phyloP scores from a whole-genome alignment of 2,888 invertebrate species.

The Stenchaetothrips biformis region DNA sequence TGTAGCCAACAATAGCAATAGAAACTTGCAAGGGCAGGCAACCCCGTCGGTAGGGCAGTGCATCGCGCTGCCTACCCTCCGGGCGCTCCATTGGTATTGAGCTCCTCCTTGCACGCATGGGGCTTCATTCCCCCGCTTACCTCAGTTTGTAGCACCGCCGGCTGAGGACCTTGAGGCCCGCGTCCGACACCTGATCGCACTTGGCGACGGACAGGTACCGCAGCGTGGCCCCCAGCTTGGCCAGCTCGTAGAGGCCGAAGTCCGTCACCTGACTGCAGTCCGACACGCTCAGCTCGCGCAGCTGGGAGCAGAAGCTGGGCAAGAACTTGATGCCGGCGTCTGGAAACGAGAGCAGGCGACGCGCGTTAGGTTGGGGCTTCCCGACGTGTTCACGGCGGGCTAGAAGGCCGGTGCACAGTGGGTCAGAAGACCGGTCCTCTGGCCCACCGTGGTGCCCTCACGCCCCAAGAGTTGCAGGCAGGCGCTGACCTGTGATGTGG shows the following conservation, averaged over 20 bases:
- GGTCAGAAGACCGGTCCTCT: no score
- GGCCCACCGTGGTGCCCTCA: background rate
- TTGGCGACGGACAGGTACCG: constrained; percentile 90
- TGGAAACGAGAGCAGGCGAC: constrained; percentile 41
- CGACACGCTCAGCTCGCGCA: constrained; percentile 83
- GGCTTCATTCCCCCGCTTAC: background rate
- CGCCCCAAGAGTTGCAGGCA: background rate
- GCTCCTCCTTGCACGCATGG: background rate
- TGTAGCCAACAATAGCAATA: no score
- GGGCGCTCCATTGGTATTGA: no score
- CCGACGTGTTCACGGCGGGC: background rate
- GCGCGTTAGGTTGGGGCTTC: no score
- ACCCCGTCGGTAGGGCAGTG: no score
- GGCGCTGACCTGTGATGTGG: constrained; percentile 65
- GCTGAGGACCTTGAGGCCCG: constrained; percentile 80
- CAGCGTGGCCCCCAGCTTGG: constrained; percentile 79
- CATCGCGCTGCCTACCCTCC: no score
- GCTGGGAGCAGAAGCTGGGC: constrained; percentile 77
- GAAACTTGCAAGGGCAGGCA: no score
- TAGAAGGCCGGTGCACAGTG: background rate
- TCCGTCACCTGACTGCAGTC: constrained; percentile 87
- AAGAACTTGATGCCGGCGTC: constrained; percentile 89
- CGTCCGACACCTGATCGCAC: constrained; percentile 87
- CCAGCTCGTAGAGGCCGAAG: constrained; percentile 83
- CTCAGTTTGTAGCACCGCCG: constrained; percentile 81